These are phyloP conservation scores for Pica pica DNA, from an alignment of 2,113 vertebrate species.

Conservation along the genomic window DNA sequence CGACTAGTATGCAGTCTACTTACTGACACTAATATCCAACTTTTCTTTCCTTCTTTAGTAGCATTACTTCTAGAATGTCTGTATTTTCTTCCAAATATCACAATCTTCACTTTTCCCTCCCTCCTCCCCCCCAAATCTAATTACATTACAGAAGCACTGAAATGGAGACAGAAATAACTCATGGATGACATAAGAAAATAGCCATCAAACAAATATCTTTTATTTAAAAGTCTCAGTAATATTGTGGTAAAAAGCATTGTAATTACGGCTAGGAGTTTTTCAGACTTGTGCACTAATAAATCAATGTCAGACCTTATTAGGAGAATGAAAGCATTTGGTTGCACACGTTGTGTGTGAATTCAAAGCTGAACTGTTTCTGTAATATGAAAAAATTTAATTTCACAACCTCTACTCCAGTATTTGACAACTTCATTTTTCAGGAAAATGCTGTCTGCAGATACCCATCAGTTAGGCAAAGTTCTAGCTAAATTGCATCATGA, in stretches of 20 bases:
- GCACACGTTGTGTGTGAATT: neutral
- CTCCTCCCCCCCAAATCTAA: neutral
- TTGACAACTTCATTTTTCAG: constrained; percentile 49
- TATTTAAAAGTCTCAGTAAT: neutral
- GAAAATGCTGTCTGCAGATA: neutral
- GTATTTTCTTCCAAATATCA: neutral
- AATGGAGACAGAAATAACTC: neutral
- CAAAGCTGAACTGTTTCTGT: neutral
- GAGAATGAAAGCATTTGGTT: neutral
- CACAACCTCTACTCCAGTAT: neutral
- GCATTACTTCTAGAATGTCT: neutral
- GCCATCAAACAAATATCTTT: neutral
- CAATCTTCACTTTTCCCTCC: accelerated
- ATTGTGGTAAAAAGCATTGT: neutral
- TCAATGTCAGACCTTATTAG: neutral
- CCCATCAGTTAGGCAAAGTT: neutral
- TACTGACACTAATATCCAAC: neutral
- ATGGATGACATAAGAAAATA: neutral
- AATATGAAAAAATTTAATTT: neutral
- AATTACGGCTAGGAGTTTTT: neutral
- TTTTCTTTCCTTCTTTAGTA: neutral
- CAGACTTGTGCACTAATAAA: neutral
- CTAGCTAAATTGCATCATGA: constrained; percentile 32
- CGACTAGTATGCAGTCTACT: neutral
- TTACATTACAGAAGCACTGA: neutral